Evolutionary conservation across 2,888 invertebrate species (phyloP), one percentile per base, ranked within the genome.

Genomic region (Sinotaia quadrata): DNA sequence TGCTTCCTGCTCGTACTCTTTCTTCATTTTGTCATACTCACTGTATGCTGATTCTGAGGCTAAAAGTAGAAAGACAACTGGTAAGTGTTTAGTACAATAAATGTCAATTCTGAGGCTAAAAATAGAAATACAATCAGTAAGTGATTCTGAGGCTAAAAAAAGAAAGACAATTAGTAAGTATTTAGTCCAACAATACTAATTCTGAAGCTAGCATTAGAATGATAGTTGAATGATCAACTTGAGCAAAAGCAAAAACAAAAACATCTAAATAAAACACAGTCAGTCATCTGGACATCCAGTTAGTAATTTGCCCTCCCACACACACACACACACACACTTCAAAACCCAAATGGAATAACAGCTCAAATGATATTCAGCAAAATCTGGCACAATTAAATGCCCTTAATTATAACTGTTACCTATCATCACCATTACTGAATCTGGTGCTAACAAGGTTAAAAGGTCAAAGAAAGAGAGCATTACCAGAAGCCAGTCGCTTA

Each of bases 141-240:
- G n/a, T n/a, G n/a, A 70, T 51, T 82, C 79, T n/a, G 79, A 79
- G 5, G 76, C 80, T 77, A n/a, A n/a, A n/a, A n/a, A n/a, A n/a
- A n/a, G n/a, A n/a, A n/a, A n/a, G n/a, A n/a, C n/a, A n/a, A n/a
- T n/a, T n/a, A n/a, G n/a, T n/a, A n/a, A n/a, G n/a, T n/a, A n/a
- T n/a, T n/a, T n/a, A n/a, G n/a, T n/a, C n/a, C n/a, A n/a, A n/a
- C n/a, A n/a, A n/a, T n/a, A n/a, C n/a, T n/a, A n/a, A n/a, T n/a
- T n/a, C n/a, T n/a, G n/a, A n/a, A n/a, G n/a, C n/a, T n/a, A n/a
- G n/a, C n/a, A n/a, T n/a, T n/a, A n/a, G n/a, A n/a, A n/a, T n/a
- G n/a, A n/a, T n/a, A n/a, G n/a, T n/a, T n/a, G n/a, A n/a, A n/a
- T n/a, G n/a, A n/a, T n/a, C n/a, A n/a, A n/a, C n/a, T n/a, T n/a